phyloP scores from a whole-genome alignment of 2,888 invertebrate genomes.

The Ceriagrion tenellum region DNA sequence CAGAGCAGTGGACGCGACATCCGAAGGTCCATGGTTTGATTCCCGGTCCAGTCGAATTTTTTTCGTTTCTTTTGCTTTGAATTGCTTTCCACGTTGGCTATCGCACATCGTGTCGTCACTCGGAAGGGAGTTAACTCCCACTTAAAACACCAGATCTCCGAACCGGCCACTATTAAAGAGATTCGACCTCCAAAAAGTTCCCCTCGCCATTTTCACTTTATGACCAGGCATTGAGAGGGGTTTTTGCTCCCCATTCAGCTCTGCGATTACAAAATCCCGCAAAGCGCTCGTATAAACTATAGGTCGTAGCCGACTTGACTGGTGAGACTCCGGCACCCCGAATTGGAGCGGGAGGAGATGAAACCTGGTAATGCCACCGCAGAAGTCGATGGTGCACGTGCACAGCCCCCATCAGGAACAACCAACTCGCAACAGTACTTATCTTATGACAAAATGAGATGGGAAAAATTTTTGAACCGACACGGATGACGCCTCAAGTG shows the following conservation, averaged over 20 bases:
- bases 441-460: not conserved
- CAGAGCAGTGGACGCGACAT: too few species aligned
- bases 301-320: not conserved
- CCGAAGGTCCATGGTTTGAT: too few species aligned
- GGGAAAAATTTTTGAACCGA: not conserved
- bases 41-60: too few species aligned
- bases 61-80: too few species aligned
- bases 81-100: not conserved
- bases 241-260: not conserved
- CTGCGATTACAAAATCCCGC: not conserved
- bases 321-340: not conserved
- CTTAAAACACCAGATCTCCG: not conserved
- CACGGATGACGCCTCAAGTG: not conserved
- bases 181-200: not conserved
- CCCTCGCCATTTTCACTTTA: not conserved
- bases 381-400: not conserved
- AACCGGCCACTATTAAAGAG: not conserved
- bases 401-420: not conserved
- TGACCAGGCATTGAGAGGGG: not conserved
- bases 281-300: not conserved
- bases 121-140: not conserved
- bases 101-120: not conserved
- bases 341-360: not conserved
- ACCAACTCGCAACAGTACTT: not conserved
- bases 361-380: not conserved